Base-by-base conservation (phyloP, 1,140 invertebrate species). In the Glomeris maerens region DNA sequence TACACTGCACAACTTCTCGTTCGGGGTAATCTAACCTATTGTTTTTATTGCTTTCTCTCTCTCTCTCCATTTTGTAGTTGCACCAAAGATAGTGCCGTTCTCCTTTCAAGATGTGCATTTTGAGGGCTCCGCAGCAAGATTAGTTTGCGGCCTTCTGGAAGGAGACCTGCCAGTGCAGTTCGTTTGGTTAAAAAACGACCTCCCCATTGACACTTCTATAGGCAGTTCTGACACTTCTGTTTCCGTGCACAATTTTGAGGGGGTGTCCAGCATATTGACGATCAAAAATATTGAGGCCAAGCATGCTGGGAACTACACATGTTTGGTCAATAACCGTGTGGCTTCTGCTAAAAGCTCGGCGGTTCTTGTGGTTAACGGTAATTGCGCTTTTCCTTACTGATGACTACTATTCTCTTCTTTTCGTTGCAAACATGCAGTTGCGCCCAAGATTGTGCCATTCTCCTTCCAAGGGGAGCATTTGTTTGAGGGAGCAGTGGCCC, bases 261-360 rank as follows among this genome's bases (percentile, higher is more conserved):
- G 83, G 64, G 92, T 88, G 68, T 88, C 86, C 46, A 84, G 84
- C 49, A 82, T 83, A 47, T 74, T 95, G 56, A 81, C 89, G 50
- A 90, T 94, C 57, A 83, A 89, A 58, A 78, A 81, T 55, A 82
- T 84, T n/a, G 74, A 77, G 13, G 79, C 84, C 0, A 79, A 81
- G 61, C 83, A 87, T 61, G 82, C 82, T 4, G 84, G 84, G 3
- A 88, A 90, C 68, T 91, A 91, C 66, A 89, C 86, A 4, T 91
- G 87, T 65, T 77, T 86, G 44, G 85, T 84, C 2, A 78, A 79
- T 51, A 71, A 71, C 48, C 49, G 51, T 4, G 57, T 51, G 13
- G 50, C 67, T 0, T 57, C 54, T 3, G 61, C 58, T 2, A 67
- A 60, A 49, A 65, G 62, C 51, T 66, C 68, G 2, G 64, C 68